These are phyloP conservation scores for Halocynthia aurantium DNA, from an alignment of 23 tunicate genomes.

Conservation along the genomic window DNA sequence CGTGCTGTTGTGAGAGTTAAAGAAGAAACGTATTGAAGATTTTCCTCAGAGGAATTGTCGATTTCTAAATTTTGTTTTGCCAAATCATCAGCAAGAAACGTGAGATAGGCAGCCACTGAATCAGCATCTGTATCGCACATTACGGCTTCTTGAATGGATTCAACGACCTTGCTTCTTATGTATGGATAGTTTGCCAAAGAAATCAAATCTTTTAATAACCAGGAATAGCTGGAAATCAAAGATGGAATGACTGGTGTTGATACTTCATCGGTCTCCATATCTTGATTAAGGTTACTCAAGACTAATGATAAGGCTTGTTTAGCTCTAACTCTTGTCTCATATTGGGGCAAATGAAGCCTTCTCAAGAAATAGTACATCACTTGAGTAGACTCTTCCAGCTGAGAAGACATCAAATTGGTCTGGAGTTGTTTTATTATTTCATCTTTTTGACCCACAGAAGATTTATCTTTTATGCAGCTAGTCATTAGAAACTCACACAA, in stretches of 20 bases:
- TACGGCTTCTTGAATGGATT: slow-evolving; percentile 45
- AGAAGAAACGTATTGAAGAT: slow-evolving; percentile 15
- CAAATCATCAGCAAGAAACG: slow-evolving; percentile 53
- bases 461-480: slow-evolving; percentile 31
- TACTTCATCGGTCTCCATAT: slow-evolving; percentile 15
- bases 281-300: slow-evolving; percentile 4
- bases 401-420: not conserved
- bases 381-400: slow-evolving; percentile 20
- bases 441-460: not conserved
- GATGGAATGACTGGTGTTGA: not conserved
- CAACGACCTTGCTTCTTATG: slow-evolving; percentile 38
- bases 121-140: slow-evolving; percentile 44
- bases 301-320: slow-evolving; percentile 41
- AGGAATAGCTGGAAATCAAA: slow-evolving; percentile 12
- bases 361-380: slow-evolving; percentile 66
- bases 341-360: slow-evolving; percentile 48
- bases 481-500: slow-evolving; percentile 78
- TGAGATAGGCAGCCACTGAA: slow-evolving; percentile 47
- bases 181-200: slow-evolving; percentile 35
- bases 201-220: slow-evolving; percentile 47
- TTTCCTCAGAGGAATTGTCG: slow-evolving; percentile 17
- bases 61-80: not conserved
- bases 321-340: slow-evolving; percentile 35
- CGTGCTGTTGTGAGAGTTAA: slow-evolving; percentile 30
- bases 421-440: slow-evolving; percentile 17